Conservation (phyloP, 1,140 invertebrate species). For the Drosophila ercepeae region DNA sequence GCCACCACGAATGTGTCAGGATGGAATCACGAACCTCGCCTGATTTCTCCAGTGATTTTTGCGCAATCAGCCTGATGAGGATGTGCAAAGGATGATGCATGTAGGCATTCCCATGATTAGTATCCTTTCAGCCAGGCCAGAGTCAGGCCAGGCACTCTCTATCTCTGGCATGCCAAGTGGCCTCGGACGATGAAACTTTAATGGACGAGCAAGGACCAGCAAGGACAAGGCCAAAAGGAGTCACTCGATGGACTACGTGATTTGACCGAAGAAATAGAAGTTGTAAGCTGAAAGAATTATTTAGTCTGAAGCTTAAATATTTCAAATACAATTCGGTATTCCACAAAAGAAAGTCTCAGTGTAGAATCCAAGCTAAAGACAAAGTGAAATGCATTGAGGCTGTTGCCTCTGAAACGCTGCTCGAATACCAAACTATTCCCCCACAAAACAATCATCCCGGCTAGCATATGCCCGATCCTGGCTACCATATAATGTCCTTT, state of each 20-base stretch:
- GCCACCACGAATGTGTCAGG: conserved; percentile 6
- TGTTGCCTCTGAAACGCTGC: conserved; percentile 16
- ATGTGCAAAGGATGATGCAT: conserved; percentile 59
- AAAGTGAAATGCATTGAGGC: conserved; percentile 59
- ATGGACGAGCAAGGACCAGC: conserved; percentile 43
- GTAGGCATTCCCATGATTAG: conserved; percentile 67
- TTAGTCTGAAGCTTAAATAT: too few relatives aligned
- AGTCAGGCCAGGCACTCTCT: neutral
- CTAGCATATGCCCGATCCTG: conserved; percentile 49
- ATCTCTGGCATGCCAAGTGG: conserved; percentile 39
- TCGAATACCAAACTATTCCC: conserved; percentile 7
- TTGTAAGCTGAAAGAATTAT: neutral
- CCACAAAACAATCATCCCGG: neutral
- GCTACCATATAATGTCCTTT: conserved; percentile 41
- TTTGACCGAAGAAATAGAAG: conserved; percentile 32
- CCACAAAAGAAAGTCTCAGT: neutral
- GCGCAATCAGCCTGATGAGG: conserved; percentile 65
- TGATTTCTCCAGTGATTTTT: conserved; percentile 79
- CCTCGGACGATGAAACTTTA: conserved; percentile 61
- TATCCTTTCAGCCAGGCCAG: conserved; percentile 42
- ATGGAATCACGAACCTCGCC: conserved; percentile 30
- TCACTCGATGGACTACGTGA: conserved; percentile 48
- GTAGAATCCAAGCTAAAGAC: conserved; percentile 4
- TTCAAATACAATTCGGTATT: too few relatives aligned
- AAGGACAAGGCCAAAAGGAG: conserved; percentile 29